Base-by-base conservation (phyloP, 23 tunicate species). In the Botrylloides violaceus region DNA sequence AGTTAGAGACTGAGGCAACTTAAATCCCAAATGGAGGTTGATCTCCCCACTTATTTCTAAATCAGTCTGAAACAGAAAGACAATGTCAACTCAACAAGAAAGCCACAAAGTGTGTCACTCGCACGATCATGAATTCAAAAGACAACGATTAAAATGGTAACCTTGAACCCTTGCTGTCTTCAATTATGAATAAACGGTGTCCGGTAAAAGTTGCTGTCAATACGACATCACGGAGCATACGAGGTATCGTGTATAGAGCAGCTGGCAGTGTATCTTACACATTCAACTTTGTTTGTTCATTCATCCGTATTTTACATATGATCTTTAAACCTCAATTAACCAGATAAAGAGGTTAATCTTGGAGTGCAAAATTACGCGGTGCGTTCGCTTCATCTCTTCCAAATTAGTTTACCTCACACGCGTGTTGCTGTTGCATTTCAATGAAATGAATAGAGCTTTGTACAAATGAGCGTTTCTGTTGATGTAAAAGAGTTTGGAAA, bases 1-100 rank as follows among this genome's bases (percentile, higher is more conserved):
- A 36, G 32, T 71, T 32, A 85, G 77, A 6, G 84, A 72, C 31
- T 85, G 80, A 2, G 94, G 94, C 6, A 79, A 36, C 55, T 74
- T 71, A 71, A 78, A 80, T 18, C 49, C 75, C 55, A 85, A 25
- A 58, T 73, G 66, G 9, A 85, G 70, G 3, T 48, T 55, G 12
- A 85, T 57, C 18, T 66, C 53, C 2, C 94, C 94, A 3, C 94
- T 77, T 18, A 85, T 79, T 6, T 65, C 24, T 4, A 85, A 58
- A 31, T 85, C 94, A 21, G 76, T 73, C 94, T 85, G 61, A 20
- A 65, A 75, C 3, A 57, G 53, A 77, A 73, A 68, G n/a, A n/a
- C n/a, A n/a, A n/a, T n/a, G n/a, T n/a, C n/a, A n/a, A n/a, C n/a
- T n/a, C n/a, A n/a, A n/a, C n/a, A n/a, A n/a, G n/a, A n/a, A n/a